Evolutionary conservation across 1,140 invertebrate species (phyloP), one percentile per base, ranked within the genome.

Genomic region (Eurytemora carolleeae): DNA sequence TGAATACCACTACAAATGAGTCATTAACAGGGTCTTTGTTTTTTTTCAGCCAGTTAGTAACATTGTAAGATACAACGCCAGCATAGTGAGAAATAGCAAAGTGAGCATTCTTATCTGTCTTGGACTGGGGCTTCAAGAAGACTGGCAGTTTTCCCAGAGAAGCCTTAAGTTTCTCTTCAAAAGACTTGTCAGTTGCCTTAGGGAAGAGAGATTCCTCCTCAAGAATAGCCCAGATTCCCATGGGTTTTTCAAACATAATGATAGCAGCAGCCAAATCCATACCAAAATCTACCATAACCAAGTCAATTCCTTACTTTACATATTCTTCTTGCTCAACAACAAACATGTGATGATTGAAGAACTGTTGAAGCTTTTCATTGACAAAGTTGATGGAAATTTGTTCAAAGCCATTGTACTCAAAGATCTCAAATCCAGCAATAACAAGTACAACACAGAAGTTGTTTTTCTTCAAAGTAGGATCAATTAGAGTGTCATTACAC

Each of bases 131-230:
- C 78, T 96, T 95, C 75, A 85, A 79, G 82, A 88, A 98, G 79
- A 92, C 92, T 67, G 87, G 83, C 70, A 91, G 93, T 77, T 98
- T 98, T 75, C 94, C 94, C 78, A 98, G 83, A 7, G 44, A 21
- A 24, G 60, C 60, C 79, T 87, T 92, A 80, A 98, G 79, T 76
- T 98, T 98, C 71, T 96, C 91, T 74, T 89, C 85, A 76, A 98
- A 95, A 70, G 93, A 95, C 76, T 86, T 85, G 74, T 98, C 95
- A 67, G 90, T 92, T 71, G 95, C 94, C 80, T 98, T 98, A 69
- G 95, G 95, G 84, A 98, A 97, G 90, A 98, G 98, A 88, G 91
- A 96, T 79, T 98, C 94, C 85, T 98, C 94, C 79, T 98, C 95
- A 79, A 98, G 87, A 76, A 98, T 98, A 76, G 95, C 98, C 72